These are phyloP conservation scores for Psilopogon haemacephalus DNA, from an alignment of 2,113 vertebrate genomes.

Conservation along the genomic window DNA sequence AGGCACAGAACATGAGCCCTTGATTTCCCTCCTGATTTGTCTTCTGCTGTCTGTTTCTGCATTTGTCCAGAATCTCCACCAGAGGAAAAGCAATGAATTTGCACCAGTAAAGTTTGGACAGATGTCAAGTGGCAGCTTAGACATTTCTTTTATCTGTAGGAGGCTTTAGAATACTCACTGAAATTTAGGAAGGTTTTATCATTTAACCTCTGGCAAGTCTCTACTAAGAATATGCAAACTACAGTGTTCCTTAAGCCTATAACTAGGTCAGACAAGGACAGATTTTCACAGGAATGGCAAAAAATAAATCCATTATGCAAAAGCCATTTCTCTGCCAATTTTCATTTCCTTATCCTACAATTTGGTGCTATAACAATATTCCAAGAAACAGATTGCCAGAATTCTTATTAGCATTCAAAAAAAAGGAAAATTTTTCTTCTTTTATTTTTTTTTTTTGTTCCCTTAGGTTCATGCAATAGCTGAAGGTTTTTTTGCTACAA, in stretches of 20 bases:
- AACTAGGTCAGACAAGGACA: slow-evolving; percentile 2
- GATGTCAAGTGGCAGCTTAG: not conserved
- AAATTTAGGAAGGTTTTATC: not conserved
- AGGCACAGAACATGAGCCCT: not conserved
- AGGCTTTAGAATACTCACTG: not conserved
- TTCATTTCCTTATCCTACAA: not conserved
- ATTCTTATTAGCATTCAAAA: not conserved
- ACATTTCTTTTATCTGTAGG: not conserved
- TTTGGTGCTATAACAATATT: not conserved
- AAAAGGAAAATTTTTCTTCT: not conserved
- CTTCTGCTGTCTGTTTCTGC: not conserved
- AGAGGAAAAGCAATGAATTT: not conserved
- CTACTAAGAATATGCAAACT: not conserved
- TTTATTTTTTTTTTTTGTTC: not conserved
- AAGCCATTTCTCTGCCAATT: not conserved
- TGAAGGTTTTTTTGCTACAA: not conserved
- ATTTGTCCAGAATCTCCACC: not conserved
- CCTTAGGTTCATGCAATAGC: not conserved
- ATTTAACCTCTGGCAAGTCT: not conserved
- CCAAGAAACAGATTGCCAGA: not conserved
- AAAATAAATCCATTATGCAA: not conserved
- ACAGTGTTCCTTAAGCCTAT: not conserved
- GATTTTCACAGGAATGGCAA: not conserved
- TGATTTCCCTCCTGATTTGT: not conserved
- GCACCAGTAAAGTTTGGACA: not conserved